Evolutionary conservation across 2,797 vertebrate species (phyloP).

Genomic region (Choloepus didactylus): DNA sequence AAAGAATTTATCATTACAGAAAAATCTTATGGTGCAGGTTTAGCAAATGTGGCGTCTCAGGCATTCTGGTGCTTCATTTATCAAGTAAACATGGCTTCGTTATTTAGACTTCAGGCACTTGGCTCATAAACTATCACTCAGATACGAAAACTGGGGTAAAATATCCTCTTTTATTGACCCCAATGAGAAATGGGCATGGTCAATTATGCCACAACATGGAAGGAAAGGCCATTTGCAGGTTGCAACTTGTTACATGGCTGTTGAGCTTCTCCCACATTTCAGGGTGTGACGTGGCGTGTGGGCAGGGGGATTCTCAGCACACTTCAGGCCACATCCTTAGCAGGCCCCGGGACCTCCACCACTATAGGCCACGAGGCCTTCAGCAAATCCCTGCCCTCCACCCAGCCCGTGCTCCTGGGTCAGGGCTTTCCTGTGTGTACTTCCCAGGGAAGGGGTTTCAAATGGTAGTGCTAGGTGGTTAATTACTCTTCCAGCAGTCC

Average conservation of each 20-base stretch:
- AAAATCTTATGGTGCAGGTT: constrained; percentile 81
- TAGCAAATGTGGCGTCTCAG: constrained; percentile 46
- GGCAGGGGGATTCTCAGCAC: background rate
- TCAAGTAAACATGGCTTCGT: constrained; percentile 69
- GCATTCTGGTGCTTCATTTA: constrained; percentile 3
- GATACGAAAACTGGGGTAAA: constrained; percentile 64
- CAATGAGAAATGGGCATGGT: constrained; percentile 36
- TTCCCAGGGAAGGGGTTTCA: background rate
- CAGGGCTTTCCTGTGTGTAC: background rate
- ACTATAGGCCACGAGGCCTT: background rate
- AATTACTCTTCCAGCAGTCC: background rate
- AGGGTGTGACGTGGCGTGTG: rapidly evolving
- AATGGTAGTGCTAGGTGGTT: background rate
- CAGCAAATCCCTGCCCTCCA: background rate
- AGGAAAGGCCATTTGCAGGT: constrained; percentile 29
- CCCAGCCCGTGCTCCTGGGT: background rate
- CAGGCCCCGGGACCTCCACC: background rate
- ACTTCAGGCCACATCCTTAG: rapidly evolving
- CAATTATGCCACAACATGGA: background rate
- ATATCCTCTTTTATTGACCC: constrained; percentile 64
- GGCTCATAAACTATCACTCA: constrained; percentile 60
- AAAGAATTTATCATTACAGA: constrained; percentile 76
- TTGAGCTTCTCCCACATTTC: background rate
- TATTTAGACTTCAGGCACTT: constrained; percentile 65
- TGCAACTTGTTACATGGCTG: background rate